A percentile compares a stretch with the other conserved stretches of the same genome.
These are phyloP conservation scores for Cavia porcellus DNA, from an alignment of 2,113 vertebrate species.

Conservation along the genomic window DNA sequence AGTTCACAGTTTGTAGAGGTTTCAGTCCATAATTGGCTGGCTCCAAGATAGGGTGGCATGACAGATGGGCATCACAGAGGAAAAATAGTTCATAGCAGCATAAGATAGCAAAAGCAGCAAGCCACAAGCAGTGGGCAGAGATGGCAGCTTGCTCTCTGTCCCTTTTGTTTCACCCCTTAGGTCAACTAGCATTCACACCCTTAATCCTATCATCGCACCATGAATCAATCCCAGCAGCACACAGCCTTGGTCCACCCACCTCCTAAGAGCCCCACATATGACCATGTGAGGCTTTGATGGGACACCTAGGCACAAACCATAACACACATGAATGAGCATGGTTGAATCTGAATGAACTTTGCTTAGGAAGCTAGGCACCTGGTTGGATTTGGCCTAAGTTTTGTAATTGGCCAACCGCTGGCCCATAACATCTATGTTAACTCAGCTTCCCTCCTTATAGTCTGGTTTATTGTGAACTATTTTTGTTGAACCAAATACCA, in stretches of 20 bases:
- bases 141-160: background rate
- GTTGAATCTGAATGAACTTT: constrained; percentile 13
- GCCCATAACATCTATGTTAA: background rate
- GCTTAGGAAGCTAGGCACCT: background rate
- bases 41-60: background rate
- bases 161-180: background rate
- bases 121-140: too few species aligned
- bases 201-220: background rate
- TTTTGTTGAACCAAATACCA: background rate
- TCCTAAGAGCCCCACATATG: background rate
- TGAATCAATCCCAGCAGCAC: background rate
- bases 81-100: background rate
- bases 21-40: background rate
- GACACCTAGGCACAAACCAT: background rate
- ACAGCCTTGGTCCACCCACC: background rate
- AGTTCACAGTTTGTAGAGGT: background rate
- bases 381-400: background rate
- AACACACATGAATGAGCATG: background rate
- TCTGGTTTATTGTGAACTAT: background rate
- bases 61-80: background rate
- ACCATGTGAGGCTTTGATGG: background rate
- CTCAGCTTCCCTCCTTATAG: background rate
- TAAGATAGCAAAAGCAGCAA: background rate
- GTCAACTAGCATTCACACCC: background rate
- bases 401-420: background rate